Conservation (phyloP, 2,797 vertebrate genomes). For the Arvicola amphibius region DNA sequence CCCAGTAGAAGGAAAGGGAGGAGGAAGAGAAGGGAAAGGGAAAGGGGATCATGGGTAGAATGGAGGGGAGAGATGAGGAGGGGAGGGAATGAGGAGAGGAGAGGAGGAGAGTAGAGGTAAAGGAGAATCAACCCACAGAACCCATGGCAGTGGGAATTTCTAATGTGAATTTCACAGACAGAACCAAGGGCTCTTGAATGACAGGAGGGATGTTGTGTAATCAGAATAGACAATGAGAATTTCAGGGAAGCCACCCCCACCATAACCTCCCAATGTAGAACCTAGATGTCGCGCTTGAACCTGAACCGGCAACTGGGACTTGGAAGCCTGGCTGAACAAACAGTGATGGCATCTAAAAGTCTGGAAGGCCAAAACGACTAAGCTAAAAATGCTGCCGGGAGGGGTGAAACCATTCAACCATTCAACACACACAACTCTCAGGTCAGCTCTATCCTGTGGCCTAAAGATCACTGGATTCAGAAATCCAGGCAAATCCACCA, state of each 20-base stretch:
- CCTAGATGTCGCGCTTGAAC: neutral
- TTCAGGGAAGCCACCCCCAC: neutral
- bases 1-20: neutral
- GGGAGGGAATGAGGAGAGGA: neutral
- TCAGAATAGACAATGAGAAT: neutral
- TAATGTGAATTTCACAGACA: neutral
- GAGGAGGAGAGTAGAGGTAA: neutral
- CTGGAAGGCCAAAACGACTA: neutral
- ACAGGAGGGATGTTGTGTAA: neutral
- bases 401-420: neutral
- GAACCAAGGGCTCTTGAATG: neutral
- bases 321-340: neutral
- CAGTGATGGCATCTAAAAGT: neutral
- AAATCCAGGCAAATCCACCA: neutral
- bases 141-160: neutral
- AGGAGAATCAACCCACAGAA: neutral
- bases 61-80: neutral
- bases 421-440: neutral
- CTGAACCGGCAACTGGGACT: neutral
- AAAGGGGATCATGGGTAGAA: too few relatives aligned
- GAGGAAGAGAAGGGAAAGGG: neutral
- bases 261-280: neutral
- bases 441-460: neutral
- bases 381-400: neutral
- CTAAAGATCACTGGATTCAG: neutral